Conservation (phyloP, 2,113 vertebrate genomes). For the Tragulus kanchil region DNA sequence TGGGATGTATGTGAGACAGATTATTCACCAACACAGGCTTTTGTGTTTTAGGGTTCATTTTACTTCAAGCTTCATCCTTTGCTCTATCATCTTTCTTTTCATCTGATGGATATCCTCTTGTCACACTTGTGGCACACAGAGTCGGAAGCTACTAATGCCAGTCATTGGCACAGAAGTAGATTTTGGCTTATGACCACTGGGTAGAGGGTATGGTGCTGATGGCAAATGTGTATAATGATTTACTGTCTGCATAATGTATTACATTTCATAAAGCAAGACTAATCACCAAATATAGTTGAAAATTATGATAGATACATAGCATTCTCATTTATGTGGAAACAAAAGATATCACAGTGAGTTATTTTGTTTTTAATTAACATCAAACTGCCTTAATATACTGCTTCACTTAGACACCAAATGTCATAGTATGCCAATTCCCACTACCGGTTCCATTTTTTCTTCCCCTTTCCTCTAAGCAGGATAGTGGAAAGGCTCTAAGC, state of each 20-base stretch:
- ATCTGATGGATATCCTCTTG: neutral
- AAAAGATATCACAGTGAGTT: neutral
- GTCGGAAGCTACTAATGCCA: neutral
- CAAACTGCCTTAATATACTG: slow-evolving; percentile 58
- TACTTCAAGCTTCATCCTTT: neutral
- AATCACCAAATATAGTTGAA: neutral
- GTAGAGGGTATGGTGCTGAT: neutral
- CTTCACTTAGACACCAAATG: slow-evolving; percentile 71
- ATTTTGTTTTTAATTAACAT: slow-evolving; percentile 75
- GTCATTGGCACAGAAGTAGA: neutral
- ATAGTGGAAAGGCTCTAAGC: slow-evolving; percentile 80
- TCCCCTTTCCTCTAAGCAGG: slow-evolving; percentile 66
- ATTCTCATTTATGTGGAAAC: slow-evolving; percentile 64
- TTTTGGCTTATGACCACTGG: neutral
- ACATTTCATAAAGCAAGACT: neutral
- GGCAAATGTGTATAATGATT: neutral
- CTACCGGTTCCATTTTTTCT: slow-evolving; percentile 63
- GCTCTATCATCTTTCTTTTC: neutral
- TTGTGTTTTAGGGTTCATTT: neutral
- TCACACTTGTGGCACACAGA: neutral
- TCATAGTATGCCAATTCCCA: slow-evolving; percentile 69
- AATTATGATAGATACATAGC: slow-evolving; percentile 9
- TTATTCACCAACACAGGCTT: neutral
- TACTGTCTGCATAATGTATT: neutral
- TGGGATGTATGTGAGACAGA: neutral